Conservation (phyloP, 2,113 vertebrate genomes). For the Apistogramma diplotaenia region DNA sequence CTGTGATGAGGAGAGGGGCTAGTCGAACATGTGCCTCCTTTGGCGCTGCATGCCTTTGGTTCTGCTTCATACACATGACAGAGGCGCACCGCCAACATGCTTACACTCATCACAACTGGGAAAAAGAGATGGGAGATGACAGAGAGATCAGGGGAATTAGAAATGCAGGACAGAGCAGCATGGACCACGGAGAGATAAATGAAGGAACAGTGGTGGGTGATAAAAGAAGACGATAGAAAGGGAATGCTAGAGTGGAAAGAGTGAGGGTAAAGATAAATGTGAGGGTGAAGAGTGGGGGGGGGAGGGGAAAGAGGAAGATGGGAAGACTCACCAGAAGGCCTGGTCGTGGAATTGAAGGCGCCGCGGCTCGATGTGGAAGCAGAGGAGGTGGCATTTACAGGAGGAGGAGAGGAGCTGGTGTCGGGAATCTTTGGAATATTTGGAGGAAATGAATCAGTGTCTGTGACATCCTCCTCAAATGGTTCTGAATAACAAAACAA, state of each 20-base stretch:
- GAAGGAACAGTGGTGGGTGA: not conserved
- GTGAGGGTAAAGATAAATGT: not conserved
- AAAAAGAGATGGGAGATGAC: conserved; percentile 16
- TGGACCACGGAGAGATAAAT: not conserved
- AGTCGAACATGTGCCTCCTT: conserved; percentile 23
- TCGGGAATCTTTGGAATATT: conserved; percentile 34
- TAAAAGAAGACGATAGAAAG: not conserved
- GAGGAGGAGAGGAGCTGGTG: conserved; percentile 29
- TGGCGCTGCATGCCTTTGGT: conserved; percentile 17
- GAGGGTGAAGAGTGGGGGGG: not conserved
- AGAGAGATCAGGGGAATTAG: conserved; percentile 16
- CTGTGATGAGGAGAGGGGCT: not conserved
- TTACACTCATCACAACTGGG: conserved; percentile 27
- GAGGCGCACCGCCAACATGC: conserved; percentile 37
- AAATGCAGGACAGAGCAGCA: not conserved
- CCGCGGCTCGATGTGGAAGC: conserved; percentile 33
- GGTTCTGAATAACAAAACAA: conserved; percentile 66
- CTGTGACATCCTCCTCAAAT: conserved; percentile 36
- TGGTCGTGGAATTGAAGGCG: conserved; percentile 49
- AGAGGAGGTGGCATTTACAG: conserved; percentile 44
- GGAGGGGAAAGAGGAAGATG: not conserved
- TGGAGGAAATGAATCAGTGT: conserved; percentile 26
- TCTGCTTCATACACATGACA: conserved; percentile 26
- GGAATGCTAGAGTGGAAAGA: not conserved
- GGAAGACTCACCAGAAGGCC: conserved; percentile 65